These are phyloP conservation scores for Autographa pulchrina DNA, from an alignment of 2,888 invertebrate species.

Conservation along the genomic window DNA sequence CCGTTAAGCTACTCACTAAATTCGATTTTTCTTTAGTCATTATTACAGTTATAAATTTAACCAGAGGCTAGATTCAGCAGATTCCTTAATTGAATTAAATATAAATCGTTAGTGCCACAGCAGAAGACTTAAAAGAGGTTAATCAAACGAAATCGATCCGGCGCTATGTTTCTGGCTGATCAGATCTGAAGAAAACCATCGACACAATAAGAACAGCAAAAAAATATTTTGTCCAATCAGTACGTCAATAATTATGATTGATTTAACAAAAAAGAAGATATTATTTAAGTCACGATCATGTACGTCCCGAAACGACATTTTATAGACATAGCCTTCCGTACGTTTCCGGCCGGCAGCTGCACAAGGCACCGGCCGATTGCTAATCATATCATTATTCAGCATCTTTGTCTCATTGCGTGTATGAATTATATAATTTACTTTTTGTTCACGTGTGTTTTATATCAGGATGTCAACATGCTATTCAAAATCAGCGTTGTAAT, in stretches of 20 bases:
- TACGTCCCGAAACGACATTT: conserved; percentile 28
- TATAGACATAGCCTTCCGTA: conserved; percentile 43
- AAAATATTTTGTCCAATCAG: not conserved
- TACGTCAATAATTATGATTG: conserved; percentile 25
- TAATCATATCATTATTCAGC: conserved; percentile 49
- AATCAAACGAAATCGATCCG: no score
- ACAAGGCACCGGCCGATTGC: conserved; percentile 20
- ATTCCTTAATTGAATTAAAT: not conserved
- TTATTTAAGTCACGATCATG: conserved; percentile 45
- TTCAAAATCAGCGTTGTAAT: not conserved
- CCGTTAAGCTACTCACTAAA: not conserved
- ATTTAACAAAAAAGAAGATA: conserved; percentile 21
- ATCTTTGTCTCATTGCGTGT: conserved; percentile 51
- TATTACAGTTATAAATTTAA: not conserved
- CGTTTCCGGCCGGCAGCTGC: conserved; percentile 43
- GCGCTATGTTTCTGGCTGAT: no score
- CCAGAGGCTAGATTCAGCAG: not conserved
- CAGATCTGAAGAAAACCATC: no score
- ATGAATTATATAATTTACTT: conserved; percentile 55
- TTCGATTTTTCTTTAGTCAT: not conserved
- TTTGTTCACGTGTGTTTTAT: conserved; percentile 38
- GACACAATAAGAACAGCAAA: no score
- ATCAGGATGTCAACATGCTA: not conserved
- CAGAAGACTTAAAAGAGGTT: no score
- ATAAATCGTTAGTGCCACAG: no score